A percentile compares a stretch with the other conserved stretches of the same genome.
Evolutionary conservation across 2,797 vertebrate genomes (phyloP).

Genomic region (Microchirus variegatus): DNA sequence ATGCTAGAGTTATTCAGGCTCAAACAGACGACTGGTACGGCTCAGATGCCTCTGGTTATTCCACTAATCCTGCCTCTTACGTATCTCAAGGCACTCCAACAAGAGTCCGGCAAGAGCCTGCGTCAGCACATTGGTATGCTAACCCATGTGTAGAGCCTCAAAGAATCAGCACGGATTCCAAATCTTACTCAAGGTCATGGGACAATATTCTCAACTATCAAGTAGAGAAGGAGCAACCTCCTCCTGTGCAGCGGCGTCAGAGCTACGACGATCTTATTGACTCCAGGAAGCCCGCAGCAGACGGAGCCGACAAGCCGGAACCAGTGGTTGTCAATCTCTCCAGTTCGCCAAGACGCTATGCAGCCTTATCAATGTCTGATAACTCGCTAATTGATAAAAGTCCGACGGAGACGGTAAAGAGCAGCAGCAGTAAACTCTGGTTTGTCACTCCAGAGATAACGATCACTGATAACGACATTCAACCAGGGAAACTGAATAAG

Average conservation of each 20-base stretch:
- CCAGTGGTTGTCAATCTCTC: slow-evolving; percentile 96
- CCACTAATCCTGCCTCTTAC: slow-evolving; percentile 80
- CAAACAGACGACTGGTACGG: slow-evolving; percentile 90
- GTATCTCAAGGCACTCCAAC: slow-evolving; percentile 83
- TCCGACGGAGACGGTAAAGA: slow-evolving; percentile 80
- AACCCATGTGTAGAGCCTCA: slow-evolving; percentile 86
- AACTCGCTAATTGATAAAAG: slow-evolving; percentile 93
- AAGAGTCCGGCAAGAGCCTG: slow-evolving; percentile 79
- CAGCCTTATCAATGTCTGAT: slow-evolving; percentile 95
- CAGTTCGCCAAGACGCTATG: slow-evolving; percentile 95
- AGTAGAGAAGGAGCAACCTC: slow-evolving; percentile 85
- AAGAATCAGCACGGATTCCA: slow-evolving; percentile 85
- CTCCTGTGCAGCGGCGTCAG: slow-evolving; percentile 87
- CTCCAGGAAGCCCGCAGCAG: slow-evolving; percentile 81
- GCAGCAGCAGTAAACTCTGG: slow-evolving; percentile 86
- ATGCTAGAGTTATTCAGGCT: slow-evolving; percentile 83
- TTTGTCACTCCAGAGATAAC: slow-evolving; percentile 97
- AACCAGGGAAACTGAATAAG: slow-evolving; percentile 77
- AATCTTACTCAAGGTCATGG: slow-evolving; percentile 95
- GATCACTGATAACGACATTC: slow-evolving; percentile 96
- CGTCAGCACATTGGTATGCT: slow-evolving; percentile 87
- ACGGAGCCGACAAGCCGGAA: slow-evolving; percentile 85
- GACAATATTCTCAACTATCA: slow-evolving; percentile 92
- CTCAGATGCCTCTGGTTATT: slow-evolving; percentile 84
- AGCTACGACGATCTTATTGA: slow-evolving; percentile 94